These are phyloP conservation scores for Galemys pyrenaicus DNA, from an alignment of 2,113 vertebrate genomes.

Conservation along the genomic window DNA sequence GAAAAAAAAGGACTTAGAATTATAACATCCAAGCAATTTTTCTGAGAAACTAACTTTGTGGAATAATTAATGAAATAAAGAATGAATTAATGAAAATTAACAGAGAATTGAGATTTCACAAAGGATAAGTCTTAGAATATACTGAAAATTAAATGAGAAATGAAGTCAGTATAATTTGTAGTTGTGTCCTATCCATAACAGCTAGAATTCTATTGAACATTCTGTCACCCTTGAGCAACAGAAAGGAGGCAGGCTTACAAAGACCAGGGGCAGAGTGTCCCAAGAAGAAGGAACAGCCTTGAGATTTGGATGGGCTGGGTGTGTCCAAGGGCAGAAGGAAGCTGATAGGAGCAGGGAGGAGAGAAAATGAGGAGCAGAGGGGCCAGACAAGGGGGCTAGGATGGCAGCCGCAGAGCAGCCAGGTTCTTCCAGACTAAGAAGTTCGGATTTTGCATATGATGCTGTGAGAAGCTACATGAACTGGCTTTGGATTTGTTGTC, in stretches of 20 bases:
- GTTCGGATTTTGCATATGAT: neutral
- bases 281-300: neutral
- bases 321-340: neutral
- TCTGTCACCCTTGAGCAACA: neutral
- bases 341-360: neutral
- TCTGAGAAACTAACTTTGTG: slow-evolving; percentile 9
- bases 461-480: neutral
- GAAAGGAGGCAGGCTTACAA: neutral
- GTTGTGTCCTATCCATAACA: neutral
- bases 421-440: neutral
- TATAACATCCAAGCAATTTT: neutral
- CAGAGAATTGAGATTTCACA: neutral
- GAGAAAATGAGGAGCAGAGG: neutral
- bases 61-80: neutral
- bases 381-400: neutral
- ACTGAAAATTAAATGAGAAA: neutral
- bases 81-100: neutral
- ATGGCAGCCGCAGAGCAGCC: neutral
- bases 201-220: neutral
- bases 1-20: too few relatives aligned
- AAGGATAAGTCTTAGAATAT: neutral
- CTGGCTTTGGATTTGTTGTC: neutral
- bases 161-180: neutral
- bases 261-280: neutral
- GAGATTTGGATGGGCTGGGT: neutral